Base-by-base conservation (phyloP, 2,888 invertebrate species). In the Drosophila bunnanda region DNA sequence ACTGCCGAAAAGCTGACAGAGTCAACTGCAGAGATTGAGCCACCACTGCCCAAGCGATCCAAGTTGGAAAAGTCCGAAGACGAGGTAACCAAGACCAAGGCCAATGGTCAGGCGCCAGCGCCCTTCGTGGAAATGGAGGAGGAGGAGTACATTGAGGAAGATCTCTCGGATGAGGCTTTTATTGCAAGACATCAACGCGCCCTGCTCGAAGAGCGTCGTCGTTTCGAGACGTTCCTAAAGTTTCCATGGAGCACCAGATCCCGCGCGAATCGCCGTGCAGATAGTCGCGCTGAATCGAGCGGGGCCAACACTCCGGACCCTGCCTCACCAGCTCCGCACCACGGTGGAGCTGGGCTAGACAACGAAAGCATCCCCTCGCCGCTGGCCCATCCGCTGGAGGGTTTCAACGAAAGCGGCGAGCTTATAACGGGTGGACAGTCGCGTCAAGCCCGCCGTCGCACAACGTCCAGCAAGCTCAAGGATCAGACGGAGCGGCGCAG, bases 281-380 rank as follows among this genome's bases (percentile, higher is more conserved):
- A 96, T 81, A 95, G 95, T 88, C 93, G 95, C 50, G 95, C 95
- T 4, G 95, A 95, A 79, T 94, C 94, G 17, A 95, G 95, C 90
- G 95, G 95, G 20, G 94, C 95, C 50, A 96, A 96, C 90, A 96
- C 95, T n/a, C 96, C 95, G 82, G 95, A 95, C 93, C 94, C 94
- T 32, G 94, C 94, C 92, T 95, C 95, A 54, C 95, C 95, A 4
- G 92, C 95, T 7, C 89, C 92, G 34, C 90, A 90, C 68, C 80
- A 91, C 48, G 81, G 80, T 36, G 89, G 69, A 1, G 6, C 20
- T n/a, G 55, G 84, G 38, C 84, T 81, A 9, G 93, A 93, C 80
- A 91, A 91, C 65, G 92, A 93, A 88, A 92, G 92, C 55, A 91
- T 92, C 68, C 91, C 92, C 36, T 92, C 92, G 30, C 92, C 92